Percentiles rank a stretch among this genome's conserved stretches.
phyloP scores from a whole-genome alignment of 2,113 vertebrate species.

The Todiramphus chloris region DNA sequence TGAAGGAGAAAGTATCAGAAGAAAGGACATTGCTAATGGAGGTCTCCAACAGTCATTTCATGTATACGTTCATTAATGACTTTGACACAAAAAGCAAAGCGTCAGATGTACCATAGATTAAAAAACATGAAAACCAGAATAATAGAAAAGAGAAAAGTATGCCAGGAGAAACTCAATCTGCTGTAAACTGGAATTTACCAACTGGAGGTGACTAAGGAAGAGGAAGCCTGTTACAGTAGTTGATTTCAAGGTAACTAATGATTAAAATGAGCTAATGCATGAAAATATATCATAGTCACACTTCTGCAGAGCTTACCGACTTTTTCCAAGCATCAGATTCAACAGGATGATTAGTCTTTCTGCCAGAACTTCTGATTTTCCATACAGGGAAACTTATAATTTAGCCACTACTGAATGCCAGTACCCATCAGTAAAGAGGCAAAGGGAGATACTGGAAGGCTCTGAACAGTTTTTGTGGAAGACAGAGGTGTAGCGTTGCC shows the following conservation, averaged over 20 bases:
- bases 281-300: background rate
- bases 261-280: background rate
- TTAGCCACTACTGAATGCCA: background rate
- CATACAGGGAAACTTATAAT: background rate
- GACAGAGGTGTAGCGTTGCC: background rate
- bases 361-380: background rate
- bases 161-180: background rate
- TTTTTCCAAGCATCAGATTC: background rate
- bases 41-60: background rate
- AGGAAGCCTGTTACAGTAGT: background rate
- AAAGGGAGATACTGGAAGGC: background rate
- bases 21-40: background rate
- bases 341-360: background rate
- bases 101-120: background rate
- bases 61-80: background rate
- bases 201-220: background rate
- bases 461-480: background rate
- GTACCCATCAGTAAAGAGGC: background rate
- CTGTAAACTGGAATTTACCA: background rate
- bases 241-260: background rate
- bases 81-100: background rate
- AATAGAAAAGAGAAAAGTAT: background rate
- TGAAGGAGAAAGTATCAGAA: background rate
- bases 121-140: background rate
- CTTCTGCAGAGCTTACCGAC: background rate